Evolutionary conservation across 2,888 invertebrate genomes (phyloP).

Genomic region (Notocelia uddmanniana): DNA sequence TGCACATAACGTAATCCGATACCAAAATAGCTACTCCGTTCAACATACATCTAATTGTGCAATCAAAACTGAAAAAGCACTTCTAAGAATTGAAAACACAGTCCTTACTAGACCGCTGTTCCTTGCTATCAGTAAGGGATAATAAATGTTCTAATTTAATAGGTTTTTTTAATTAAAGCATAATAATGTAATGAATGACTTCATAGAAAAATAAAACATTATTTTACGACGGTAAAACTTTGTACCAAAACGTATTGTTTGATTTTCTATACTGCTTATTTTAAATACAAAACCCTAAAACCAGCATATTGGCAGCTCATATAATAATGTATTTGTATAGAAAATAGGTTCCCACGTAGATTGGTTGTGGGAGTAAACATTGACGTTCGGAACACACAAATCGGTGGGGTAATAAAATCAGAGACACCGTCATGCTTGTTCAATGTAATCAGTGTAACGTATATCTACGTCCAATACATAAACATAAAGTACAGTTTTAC

Average conservation of each 20-base stretch:
- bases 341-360: neutral
- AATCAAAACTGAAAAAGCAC: too few relatives aligned
- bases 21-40: too few relatives aligned
- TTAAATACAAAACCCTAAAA: constrained; percentile 16
- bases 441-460: constrained; percentile 38
- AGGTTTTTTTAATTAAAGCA: constrained; percentile 3
- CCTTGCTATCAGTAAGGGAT: too few relatives aligned
- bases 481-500: constrained; percentile 4
- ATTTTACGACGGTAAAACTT: constrained; percentile 27
- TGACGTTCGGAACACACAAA: constrained; percentile 37
- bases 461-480: constrained; percentile 21
- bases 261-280: constrained; percentile 32
- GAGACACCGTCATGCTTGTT: constrained; percentile 41
- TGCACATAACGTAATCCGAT: too few relatives aligned
- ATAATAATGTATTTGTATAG: neutral
- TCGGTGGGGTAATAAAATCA: constrained; percentile 45
- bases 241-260: constrained; percentile 25
- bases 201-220: constrained; percentile 15
- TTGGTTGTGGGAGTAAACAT: constrained; percentile 32
- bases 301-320: constrained; percentile 14
- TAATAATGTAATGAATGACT: constrained; percentile 9
- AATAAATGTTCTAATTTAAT: too few relatives aligned
- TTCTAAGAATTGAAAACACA: too few relatives aligned
- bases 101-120: too few relatives aligned
- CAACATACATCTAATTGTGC: too few relatives aligned